Conservation (phyloP, 53 echinoderm and acorn worm species). For the Hippasteria phrygiana region DNA sequence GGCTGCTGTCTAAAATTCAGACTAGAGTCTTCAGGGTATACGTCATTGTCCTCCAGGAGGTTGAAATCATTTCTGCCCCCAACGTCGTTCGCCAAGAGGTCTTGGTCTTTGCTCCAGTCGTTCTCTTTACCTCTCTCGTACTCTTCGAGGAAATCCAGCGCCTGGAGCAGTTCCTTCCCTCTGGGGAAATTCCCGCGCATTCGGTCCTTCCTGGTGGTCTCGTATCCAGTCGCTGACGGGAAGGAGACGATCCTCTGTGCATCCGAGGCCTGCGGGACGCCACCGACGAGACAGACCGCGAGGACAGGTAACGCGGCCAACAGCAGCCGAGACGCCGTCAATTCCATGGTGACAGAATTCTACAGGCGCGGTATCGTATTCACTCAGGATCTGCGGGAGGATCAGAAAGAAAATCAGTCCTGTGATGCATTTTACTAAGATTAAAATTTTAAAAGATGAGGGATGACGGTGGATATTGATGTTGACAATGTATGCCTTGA, state of each 20-base stretch:
- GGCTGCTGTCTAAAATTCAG: not conserved
- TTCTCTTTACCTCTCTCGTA: constrained; percentile 70
- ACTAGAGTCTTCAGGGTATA: constrained; percentile 22
- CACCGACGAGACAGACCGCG: constrained; percentile 14
- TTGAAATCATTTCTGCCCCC: not conserved
- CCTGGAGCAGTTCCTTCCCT: constrained; percentile 71
- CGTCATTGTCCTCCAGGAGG: constrained; percentile 11
- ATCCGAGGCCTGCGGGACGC: constrained; percentile 3
- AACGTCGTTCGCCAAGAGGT: no score
- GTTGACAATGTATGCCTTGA: no score
- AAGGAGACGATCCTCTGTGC: constrained; percentile 50
- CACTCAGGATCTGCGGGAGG: not conserved
- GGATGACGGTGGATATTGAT: not conserved
- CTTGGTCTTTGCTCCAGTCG: constrained; percentile 33
- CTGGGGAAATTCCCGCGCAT: constrained; percentile 27
- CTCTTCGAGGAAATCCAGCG: constrained; percentile 80
- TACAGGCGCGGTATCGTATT: constrained; percentile 48
- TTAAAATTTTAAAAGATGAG: not conserved
- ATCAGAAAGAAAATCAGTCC: not conserved
- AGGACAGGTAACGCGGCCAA: constrained; percentile 45
- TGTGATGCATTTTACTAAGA: not conserved
- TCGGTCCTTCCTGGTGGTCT: not conserved
- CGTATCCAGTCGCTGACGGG: constrained; percentile 31
- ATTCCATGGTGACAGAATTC: constrained; percentile 63
- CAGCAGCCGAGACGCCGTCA: constrained; percentile 39